These are phyloP conservation scores for Pachyrhynchus sulphureomaculatus DNA, from an alignment of 1,140 invertebrate species.

Conservation along the genomic window DNA sequence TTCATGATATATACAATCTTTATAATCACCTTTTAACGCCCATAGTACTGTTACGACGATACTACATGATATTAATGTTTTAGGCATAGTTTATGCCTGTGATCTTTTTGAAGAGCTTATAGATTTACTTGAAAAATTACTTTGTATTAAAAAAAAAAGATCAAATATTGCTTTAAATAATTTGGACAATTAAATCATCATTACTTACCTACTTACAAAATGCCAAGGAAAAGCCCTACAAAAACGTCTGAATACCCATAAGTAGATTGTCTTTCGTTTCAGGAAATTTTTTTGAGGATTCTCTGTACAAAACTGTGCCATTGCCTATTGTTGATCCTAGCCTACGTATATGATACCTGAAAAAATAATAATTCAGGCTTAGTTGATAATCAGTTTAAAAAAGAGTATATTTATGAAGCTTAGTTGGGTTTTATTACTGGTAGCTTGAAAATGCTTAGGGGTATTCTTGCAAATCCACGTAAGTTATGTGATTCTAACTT, in stretches of 20 bases:
- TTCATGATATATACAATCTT: too few species aligned
- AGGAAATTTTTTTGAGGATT: constrained; percentile 5
- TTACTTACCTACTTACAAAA: constrained; percentile 63
- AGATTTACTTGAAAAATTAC: background rate
- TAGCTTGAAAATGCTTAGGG: too few species aligned
- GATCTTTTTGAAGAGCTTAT: too few species aligned
- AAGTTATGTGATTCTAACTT: too few species aligned
- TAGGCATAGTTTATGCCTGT: too few species aligned
- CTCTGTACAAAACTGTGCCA: constrained; percentile 1
- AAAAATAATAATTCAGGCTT: background rate
- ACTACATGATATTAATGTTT: too few species aligned
- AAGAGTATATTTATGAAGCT: too few species aligned
- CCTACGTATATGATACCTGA: constrained; percentile 20
- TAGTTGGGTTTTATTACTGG: too few species aligned
- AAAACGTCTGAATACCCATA: constrained; percentile 75
- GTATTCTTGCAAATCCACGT: too few species aligned
- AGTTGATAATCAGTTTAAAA: too few species aligned
- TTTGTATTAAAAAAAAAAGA: background rate
- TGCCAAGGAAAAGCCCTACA: constrained; percentile 93
- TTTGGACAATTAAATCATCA: background rate
- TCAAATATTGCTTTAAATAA: constrained; percentile 52
- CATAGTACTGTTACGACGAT: too few species aligned
- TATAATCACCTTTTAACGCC: too few species aligned
- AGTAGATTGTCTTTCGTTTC: constrained; percentile 60
- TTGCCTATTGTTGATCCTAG: constrained; percentile 5